phyloP scores from a whole-genome alignment of 1,140 invertebrate genomes.

The Drosophila jambulina region DNA sequence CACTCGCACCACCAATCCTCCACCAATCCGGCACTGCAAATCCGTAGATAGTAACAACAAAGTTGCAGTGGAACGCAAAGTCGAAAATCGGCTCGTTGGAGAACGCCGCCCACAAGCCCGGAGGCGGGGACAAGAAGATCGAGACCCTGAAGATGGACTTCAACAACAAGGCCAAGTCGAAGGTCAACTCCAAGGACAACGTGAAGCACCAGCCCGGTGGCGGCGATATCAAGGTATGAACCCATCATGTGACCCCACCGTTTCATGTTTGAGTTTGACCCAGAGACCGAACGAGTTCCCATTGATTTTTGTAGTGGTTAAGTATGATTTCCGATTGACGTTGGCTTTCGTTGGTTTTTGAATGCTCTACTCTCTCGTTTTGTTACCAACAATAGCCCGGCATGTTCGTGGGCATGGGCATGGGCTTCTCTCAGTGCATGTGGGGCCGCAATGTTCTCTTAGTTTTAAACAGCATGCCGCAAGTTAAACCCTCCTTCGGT shows the following conservation, averaged over 20 bases:
- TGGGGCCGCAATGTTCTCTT: slow-evolving; percentile 39
- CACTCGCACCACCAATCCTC: slow-evolving; percentile 41
- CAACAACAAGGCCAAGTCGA: slow-evolving; percentile 96
- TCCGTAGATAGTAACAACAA: slow-evolving; percentile 92
- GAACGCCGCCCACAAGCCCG: slow-evolving; percentile 96
- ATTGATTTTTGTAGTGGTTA: slow-evolving; percentile 52
- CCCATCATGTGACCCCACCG: slow-evolving; percentile 9
- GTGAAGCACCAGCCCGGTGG: slow-evolving; percentile 89
- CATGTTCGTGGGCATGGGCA: slow-evolving; percentile 51
- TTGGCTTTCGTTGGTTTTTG: slow-evolving; percentile 45
- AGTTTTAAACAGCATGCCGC: slow-evolving; percentile 60
- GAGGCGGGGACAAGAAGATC: slow-evolving; percentile 97
- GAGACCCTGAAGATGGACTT: slow-evolving; percentile 95
- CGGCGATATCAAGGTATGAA: slow-evolving; percentile 93
- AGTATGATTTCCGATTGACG: slow-evolving; percentile 41
- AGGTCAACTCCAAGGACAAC: slow-evolving; percentile 97
- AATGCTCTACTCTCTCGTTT: slow-evolving; percentile 47
- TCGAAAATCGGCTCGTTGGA: slow-evolving; percentile 97
- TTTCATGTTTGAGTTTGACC: slow-evolving; percentile 55
- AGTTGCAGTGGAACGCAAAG: slow-evolving; percentile 96
- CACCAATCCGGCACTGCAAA: slow-evolving; percentile 46
- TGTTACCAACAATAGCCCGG: slow-evolving; percentile 21
- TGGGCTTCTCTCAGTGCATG: slow-evolving; percentile 44
- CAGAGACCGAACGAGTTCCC: slow-evolving; percentile 41
- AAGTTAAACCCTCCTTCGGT: slow-evolving; percentile 9